Percentiles rank a stretch among this genome's conserved stretches.
These are phyloP conservation scores for Cettia cetti DNA, from an alignment of 2,113 vertebrate species.

Conservation along the genomic window DNA sequence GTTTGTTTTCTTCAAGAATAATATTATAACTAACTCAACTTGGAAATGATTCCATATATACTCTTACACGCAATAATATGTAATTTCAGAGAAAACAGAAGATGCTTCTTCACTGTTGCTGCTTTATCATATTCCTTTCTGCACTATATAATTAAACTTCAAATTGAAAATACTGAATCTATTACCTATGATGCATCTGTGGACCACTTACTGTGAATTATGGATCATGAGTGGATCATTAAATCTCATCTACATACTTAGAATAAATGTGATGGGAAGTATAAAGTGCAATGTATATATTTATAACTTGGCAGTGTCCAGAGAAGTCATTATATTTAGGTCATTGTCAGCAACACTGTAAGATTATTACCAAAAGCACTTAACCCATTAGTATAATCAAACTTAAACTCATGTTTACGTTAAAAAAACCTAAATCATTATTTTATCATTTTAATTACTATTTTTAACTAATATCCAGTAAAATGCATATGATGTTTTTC, in stretches of 20 bases:
- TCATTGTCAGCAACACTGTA: neutral
- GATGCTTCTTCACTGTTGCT: neutral
- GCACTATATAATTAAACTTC: neutral
- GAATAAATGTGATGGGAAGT: neutral
- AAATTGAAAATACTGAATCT: neutral
- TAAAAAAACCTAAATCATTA: neutral
- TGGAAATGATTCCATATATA: neutral
- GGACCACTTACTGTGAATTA: neutral
- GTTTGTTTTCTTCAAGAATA: neutral
- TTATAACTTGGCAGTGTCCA: neutral
- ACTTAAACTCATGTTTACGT: no score
- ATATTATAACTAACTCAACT: neutral
- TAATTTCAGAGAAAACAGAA: neutral
- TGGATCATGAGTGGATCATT: neutral
- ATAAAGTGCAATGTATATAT: neutral
- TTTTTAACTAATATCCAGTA: neutral
- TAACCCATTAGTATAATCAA: neutral
- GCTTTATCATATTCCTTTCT: neutral
- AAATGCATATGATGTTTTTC: neutral
- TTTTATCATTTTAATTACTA: neutral
- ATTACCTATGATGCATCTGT: neutral
- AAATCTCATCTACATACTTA: neutral
- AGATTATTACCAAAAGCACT: neutral
- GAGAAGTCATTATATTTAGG: neutral
- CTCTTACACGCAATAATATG: neutral